A percentile compares a stretch with the other conserved stretches of the same genome.
Evolutionary conservation across 2,113 vertebrate species (phyloP).

Genomic region (Leucoraja erinaceus): DNA sequence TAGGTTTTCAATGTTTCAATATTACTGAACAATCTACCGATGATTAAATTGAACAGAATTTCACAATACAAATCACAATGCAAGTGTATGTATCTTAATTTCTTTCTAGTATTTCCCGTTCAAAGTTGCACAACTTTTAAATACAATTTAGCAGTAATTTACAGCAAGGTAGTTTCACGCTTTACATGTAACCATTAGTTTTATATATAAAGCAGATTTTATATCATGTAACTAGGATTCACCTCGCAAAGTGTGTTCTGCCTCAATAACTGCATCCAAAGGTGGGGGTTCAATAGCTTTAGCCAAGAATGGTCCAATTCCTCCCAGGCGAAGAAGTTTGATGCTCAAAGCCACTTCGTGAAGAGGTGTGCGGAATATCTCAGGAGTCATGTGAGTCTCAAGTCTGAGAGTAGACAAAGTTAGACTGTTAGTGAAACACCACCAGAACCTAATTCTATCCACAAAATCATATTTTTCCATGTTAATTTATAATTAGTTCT

Average conservation of each 20-base stretch:
- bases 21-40: too few relatives aligned
- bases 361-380: slow-evolving; percentile 89
- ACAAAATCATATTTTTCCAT: not conserved
- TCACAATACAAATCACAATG: not conserved
- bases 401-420: slow-evolving; percentile 56
- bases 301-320: slow-evolving; percentile 84
- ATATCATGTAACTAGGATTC: not conserved
- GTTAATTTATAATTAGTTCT: not conserved
- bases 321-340: slow-evolving; percentile 82
- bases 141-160: slow-evolving; percentile 3
- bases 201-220: not conserved
- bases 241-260: slow-evolving; percentile 82
- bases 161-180: not conserved
- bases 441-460: not conserved
- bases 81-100: not conserved
- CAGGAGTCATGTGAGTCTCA: slow-evolving; percentile 87
- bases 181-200: not conserved
- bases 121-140: not conserved
- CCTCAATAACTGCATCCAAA: slow-evolving; percentile 89
- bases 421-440: not conserved
- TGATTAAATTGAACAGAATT: not conserved
- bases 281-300: slow-evolving; percentile 97
- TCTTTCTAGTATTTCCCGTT: not conserved
- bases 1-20: not conserved
- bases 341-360: slow-evolving; percentile 90